Base-by-base conservation (phyloP, 2,888 invertebrate genomes). In the Anthophora plumipes region DNA sequence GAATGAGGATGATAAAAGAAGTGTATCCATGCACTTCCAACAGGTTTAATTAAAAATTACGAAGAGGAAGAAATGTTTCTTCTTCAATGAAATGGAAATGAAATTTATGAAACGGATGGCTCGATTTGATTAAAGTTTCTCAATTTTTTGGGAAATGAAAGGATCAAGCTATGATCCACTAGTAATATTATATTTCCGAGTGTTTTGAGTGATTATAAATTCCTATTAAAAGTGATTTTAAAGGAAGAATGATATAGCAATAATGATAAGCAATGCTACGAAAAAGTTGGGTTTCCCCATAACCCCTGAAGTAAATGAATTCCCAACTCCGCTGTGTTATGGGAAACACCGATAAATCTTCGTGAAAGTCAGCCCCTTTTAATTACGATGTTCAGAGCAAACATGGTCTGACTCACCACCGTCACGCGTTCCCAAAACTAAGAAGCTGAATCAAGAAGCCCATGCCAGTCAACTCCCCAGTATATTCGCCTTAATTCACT, bases 401-500 rank as follows among this genome's bases (percentile, higher is more conserved):
- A 70, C 74, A 64, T 25, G 22, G 57, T 37, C 64, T 74, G 82
- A 84, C 54, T 82, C 77, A 77, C 61, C 61, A 66, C 52, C 31
- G 31, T 31, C 31, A 20, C 52, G 50, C 64, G 22, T 75, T 55
- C 8, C 52, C 22, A 46, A 59, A 43, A 69, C 52, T 59, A 60
- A 63, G 72, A 59, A 67, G 75, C 80, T 70, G 72, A 60, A 39
- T 55, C 70, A 70, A 75, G 55, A 4, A 4, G 31, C 31, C 31
- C 68, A 31, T 31, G 22, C 55, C 25, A 52, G 63, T 73, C 80
- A 54, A 66, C 71, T 68, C 77, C 71, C 67, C 57, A 66, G 75
- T n/a, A n/a, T n/a, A n/a, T 31, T 31, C 31, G 55, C 75, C n/a
- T 80, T 79, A 73, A 82, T 82, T 84, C 79, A 67, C 84, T 75